Conservation (phyloP, 2,797 vertebrate species). For the Pangasius mekongensis region DNA sequence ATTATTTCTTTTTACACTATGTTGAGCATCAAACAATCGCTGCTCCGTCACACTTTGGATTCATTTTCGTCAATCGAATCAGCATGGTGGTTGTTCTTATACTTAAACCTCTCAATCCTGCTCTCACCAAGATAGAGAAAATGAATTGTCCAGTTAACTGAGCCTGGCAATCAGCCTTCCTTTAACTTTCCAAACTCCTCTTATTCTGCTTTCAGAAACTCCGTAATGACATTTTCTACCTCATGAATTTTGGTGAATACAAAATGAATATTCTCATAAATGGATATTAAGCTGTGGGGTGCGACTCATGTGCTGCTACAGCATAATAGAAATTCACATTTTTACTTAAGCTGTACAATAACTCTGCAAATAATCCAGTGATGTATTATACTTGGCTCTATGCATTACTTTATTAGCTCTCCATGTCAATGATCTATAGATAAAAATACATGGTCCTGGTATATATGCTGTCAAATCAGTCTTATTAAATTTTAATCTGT, state of each 20-base stretch:
- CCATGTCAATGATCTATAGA: slow-evolving; percentile 52
- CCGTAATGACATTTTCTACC: slow-evolving; percentile 59
- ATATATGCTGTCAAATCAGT: slow-evolving; percentile 51
- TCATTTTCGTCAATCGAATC: slow-evolving; percentile 21
- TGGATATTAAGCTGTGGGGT: slow-evolving; percentile 58
- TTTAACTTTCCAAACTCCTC: slow-evolving; percentile 44
- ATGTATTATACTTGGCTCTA: slow-evolving; percentile 45
- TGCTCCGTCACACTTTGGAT: not conserved
- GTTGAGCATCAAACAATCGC: not conserved
- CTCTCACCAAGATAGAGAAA: slow-evolving; percentile 19
- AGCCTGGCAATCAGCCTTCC: slow-evolving; percentile 31
- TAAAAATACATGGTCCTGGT: slow-evolving; percentile 58
- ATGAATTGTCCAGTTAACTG: slow-evolving; percentile 37
- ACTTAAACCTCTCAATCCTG: slow-evolving; percentile 23
- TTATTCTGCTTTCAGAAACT: slow-evolving; percentile 49
- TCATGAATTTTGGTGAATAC: slow-evolving; percentile 61
- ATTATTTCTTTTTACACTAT: not conserved
- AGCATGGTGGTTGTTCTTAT: not conserved
- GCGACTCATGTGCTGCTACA: slow-evolving; percentile 43
- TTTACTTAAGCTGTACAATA: slow-evolving; percentile 57
- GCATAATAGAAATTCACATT: slow-evolving; percentile 59
- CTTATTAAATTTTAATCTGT: slow-evolving; percentile 56
- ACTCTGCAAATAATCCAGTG: slow-evolving; percentile 52
- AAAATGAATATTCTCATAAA: slow-evolving; percentile 62
- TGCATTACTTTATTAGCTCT: slow-evolving; percentile 50